phyloP scores from a whole-genome alignment of 2,113 vertebrate genomes.

The Capreolus pygargus region DNA sequence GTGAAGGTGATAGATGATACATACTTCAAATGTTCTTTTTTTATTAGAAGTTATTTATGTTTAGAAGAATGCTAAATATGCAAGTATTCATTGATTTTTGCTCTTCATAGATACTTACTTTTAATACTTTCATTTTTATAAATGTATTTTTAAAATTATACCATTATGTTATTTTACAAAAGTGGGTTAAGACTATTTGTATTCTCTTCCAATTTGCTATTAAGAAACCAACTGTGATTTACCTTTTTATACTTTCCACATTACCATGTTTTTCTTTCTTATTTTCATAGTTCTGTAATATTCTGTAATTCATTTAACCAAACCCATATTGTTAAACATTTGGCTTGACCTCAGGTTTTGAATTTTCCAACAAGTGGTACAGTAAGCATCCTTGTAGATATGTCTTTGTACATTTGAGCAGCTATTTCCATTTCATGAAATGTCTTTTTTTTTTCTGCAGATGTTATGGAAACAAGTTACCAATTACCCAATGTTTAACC shows the following conservation, averaged over 20 bases:
- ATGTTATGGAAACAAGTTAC: constrained; percentile 97
- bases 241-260: not conserved
- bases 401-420: not conserved
- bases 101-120: not conserved
- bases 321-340: not conserved
- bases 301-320: not conserved
- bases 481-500: constrained; percentile 91
- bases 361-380: not conserved
- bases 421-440: not conserved
- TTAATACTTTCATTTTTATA: not conserved
- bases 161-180: not conserved
- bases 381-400: not conserved
- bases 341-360: not conserved
- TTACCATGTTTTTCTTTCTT: not conserved
- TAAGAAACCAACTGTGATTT: not conserved
- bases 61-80: not conserved
- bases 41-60: not conserved
- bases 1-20: not conserved
- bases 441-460: constrained; percentile 75
- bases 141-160: not conserved
- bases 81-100: not conserved
- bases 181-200: not conserved
- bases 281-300: not conserved
- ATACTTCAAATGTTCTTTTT: not conserved
- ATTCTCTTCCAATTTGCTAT: not conserved